Percentiles rank a stretch among this genome's conserved stretches.
These are phyloP conservation scores for Mugil cephalus DNA, from an alignment of 2,113 vertebrate species.

Conservation along the genomic window DNA sequence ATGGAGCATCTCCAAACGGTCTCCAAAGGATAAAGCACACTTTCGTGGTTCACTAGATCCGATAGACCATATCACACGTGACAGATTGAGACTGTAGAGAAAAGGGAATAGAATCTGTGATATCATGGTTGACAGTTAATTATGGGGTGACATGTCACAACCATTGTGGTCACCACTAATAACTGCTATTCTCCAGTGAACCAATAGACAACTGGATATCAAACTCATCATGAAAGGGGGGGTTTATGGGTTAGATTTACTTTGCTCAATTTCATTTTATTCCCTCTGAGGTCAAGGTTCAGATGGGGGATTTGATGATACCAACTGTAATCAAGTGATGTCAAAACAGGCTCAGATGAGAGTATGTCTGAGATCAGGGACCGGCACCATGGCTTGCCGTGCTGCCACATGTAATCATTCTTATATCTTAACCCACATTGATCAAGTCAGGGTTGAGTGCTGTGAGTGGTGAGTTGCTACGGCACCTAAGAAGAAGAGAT, in stretches of 20 bases:
- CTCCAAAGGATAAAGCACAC: slow-evolving; percentile 1
- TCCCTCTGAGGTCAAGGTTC: slow-evolving; percentile 64
- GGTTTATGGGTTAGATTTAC: slow-evolving; percentile 39
- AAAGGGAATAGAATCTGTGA: slow-evolving; percentile 6
- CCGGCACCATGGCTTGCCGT: slow-evolving; percentile 14
- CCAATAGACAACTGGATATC: slow-evolving; percentile 38
- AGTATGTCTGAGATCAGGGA: slow-evolving; percentile 31
- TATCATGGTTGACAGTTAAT: slow-evolving; percentile 59
- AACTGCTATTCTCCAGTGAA: slow-evolving; percentile 1
- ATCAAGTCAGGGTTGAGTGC: slow-evolving; percentile 40
- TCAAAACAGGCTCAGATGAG: slow-evolving; percentile 49
- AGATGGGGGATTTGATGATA: slow-evolving; percentile 59
- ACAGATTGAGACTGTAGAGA: slow-evolving; percentile 22
- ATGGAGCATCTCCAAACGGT: slow-evolving; percentile 3
- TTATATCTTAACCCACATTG: slow-evolving; percentile 54
- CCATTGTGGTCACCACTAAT: slow-evolving; percentile 26
- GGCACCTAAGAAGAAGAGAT: slow-evolving; percentile 42
- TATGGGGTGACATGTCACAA: slow-evolving; percentile 40
- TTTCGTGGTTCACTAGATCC: slow-evolving; percentile 32
- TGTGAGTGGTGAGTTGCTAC: slow-evolving; percentile 12
- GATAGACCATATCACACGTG: slow-evolving; percentile 25
- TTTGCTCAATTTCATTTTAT: slow-evolving; percentile 61
- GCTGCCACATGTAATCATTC: slow-evolving; percentile 47
- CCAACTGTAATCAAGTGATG: slow-evolving; percentile 66
- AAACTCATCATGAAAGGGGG: slow-evolving; percentile 20